phyloP scores from a whole-genome alignment of 1,140 invertebrate genomes.

The Euwallacea fornicatus region DNA sequence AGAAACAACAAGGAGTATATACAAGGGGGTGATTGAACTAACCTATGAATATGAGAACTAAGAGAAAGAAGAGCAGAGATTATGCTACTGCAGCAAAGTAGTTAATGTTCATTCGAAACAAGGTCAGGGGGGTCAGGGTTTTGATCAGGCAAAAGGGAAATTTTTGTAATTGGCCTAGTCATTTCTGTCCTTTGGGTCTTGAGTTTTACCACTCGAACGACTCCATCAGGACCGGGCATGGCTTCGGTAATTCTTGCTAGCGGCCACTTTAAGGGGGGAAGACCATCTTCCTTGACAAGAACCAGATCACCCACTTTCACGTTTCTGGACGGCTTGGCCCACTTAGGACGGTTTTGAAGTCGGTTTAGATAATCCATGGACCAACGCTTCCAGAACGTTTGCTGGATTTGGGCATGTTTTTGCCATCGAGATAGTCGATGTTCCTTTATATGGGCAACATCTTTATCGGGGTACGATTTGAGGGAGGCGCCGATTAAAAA shows the following conservation, averaged over 20 bases:
- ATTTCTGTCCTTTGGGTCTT: too few relatives aligned
- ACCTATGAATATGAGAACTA: too few relatives aligned
- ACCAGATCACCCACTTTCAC: constrained; percentile 39
- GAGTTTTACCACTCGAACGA: constrained; percentile 16
- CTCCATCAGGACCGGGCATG: constrained; percentile 12
- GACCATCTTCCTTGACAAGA: constrained; percentile 48
- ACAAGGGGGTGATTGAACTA: too few relatives aligned
- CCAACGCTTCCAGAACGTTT: too few relatives aligned
- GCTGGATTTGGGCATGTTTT: constrained; percentile 2
- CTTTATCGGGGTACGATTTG: not conserved
- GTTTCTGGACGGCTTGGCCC: constrained; percentile 2
- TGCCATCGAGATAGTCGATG: constrained; percentile 1
- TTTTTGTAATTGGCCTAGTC: too few relatives aligned
- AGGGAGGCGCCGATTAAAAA: constrained; percentile 37
- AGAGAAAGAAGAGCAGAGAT: too few relatives aligned
- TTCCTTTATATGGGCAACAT: not conserved
- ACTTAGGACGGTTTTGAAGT: constrained; percentile 24
- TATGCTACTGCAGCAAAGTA: too few relatives aligned
- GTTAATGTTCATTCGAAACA: too few relatives aligned
- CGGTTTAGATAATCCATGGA: constrained; percentile 12
- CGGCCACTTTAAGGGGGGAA: too few relatives aligned
- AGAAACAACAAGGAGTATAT: too few relatives aligned
- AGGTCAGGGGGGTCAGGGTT: too few relatives aligned
- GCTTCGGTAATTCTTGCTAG: constrained; percentile 36
- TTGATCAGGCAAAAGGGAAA: too few relatives aligned